These are phyloP conservation scores for Climacteris rufus DNA, from an alignment of 2,113 vertebrate genomes.

Conservation along the genomic window DNA sequence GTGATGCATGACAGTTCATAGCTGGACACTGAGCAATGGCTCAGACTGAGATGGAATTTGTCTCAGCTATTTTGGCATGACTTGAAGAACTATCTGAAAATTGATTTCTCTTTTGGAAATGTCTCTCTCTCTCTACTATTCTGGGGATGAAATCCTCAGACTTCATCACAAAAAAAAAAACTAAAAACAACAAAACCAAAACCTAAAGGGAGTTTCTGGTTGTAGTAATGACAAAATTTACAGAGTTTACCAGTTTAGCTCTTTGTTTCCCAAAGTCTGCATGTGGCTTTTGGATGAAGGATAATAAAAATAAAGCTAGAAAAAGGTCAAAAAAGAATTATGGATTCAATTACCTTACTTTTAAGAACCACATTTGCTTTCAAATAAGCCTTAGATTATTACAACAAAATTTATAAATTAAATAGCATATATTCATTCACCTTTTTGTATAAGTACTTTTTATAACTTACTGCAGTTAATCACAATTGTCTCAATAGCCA, in stretches of 20 bases:
- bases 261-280: background rate
- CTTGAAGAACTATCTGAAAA: background rate
- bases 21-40: background rate
- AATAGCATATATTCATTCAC: background rate
- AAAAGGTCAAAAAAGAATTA: background rate
- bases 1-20: background rate
- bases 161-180: background rate
- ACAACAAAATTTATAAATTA: background rate
- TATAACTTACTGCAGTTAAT: background rate
- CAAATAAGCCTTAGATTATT: background rate
- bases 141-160: background rate
- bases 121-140: background rate
- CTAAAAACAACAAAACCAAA: background rate
- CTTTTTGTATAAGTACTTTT: background rate
- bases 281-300: background rate
- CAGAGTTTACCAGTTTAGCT: background rate
- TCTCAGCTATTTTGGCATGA: background rate
- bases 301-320: background rate
- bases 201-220: background rate
- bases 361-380: background rate
- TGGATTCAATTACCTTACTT: background rate
- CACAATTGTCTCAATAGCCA: background rate
- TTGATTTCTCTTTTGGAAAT: background rate
- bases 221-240: background rate
- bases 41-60: background rate